A percentile compares a stretch with the other conserved stretches of the same genome.
phyloP scores from a whole-genome alignment of 2,888 invertebrate genomes.

The Incurvaria masculella region DNA sequence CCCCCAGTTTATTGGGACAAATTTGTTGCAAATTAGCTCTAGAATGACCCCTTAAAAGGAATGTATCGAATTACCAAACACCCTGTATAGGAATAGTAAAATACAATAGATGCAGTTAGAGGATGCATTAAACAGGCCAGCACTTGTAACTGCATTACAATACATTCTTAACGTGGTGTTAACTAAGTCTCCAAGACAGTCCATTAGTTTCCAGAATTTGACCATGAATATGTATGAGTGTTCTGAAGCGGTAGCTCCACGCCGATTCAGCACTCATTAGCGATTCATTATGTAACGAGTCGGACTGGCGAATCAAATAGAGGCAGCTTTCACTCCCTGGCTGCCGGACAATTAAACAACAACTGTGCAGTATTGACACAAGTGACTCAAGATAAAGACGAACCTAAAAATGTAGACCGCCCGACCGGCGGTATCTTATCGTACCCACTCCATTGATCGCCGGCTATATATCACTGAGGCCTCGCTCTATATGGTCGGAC shows the following conservation, averaged over 20 bases:
- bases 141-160: no score
- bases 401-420: slow-evolving; percentile 32
- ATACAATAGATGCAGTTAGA: no score
- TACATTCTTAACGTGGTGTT: no score
- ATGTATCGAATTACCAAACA: no score
- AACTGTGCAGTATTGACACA: slow-evolving; percentile 50
- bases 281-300: not conserved
- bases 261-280: not conserved
- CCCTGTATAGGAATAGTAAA: no score
- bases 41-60: no score
- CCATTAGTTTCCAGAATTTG: no score
- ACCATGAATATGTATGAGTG: no score
- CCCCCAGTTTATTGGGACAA: no score
- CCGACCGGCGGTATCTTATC: slow-evolving; percentile 49
- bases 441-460: slow-evolving; percentile 48
- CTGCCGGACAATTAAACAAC: slow-evolving; percentile 45
- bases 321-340: slow-evolving; percentile 44
- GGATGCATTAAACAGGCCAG: no score
- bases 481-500: slow-evolving; percentile 47
- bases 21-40: no score
- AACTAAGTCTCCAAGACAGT: no score
- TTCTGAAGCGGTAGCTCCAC: not conserved
- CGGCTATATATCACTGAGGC: slow-evolving; percentile 49
- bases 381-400: slow-evolving; percentile 52
- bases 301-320: not conserved